Conservation (phyloP, 30 jellyfish, hydroid and myxozoan genomes). For the Aurelia sp. region DNA sequence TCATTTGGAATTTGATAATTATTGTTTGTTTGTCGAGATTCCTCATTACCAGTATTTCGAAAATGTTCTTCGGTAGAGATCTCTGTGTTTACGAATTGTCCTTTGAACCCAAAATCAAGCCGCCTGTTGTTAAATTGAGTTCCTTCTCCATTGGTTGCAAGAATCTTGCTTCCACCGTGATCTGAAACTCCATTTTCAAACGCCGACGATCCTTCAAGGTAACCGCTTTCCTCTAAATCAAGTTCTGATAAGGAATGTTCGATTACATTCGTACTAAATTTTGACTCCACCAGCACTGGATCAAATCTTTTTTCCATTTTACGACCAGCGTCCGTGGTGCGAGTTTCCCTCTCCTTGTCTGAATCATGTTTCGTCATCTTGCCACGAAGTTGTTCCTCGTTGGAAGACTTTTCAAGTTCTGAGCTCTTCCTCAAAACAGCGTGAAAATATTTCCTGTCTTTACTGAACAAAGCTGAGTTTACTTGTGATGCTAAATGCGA, state of each 20-base stretch:
- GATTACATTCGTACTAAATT: too few relatives aligned
- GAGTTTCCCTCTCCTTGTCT: too few relatives aligned
- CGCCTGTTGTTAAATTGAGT: not conserved
- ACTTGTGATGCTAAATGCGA: too few relatives aligned
- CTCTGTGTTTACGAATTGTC: not conserved
- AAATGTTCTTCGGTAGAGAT: not conserved
- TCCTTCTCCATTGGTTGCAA: not conserved
- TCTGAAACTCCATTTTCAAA: not conserved
- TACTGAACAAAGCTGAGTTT: too few relatives aligned
- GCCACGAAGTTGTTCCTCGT: too few relatives aligned
- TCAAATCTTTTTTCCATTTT: too few relatives aligned
- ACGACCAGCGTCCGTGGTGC: too few relatives aligned
- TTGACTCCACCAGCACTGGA: too few relatives aligned
- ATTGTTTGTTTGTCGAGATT: not conserved
- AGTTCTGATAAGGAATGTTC: slow-evolving; percentile 18
- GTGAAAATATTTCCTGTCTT: too few relatives aligned
- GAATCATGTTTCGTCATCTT: too few relatives aligned
- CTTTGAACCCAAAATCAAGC: not conserved
- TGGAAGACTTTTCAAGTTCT: too few relatives aligned
- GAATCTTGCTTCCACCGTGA: not conserved
- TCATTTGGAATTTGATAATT: not conserved
- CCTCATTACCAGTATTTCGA: not conserved
- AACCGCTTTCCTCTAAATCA: slow-evolving; percentile 71
- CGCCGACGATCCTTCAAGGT: slow-evolving; percentile 13
- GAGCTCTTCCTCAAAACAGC: too few relatives aligned